These are phyloP conservation scores for Neodontobutis hainanensis DNA, from an alignment of 2,113 vertebrate genomes.

Conservation along the genomic window DNA sequence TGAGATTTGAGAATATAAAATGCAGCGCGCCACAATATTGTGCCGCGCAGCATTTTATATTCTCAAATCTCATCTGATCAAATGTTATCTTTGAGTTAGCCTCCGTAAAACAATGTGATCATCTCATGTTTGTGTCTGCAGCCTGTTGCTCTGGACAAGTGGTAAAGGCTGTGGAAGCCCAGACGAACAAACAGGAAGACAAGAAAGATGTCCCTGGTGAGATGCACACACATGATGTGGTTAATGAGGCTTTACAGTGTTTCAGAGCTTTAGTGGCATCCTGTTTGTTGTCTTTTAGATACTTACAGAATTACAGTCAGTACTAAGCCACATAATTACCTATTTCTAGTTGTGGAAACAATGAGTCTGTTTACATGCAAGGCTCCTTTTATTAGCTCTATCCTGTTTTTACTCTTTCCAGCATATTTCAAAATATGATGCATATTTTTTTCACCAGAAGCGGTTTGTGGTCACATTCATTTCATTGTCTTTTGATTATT, in stretches of 20 bases:
- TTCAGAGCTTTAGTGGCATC: slow-evolving; percentile 8
- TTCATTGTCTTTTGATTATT: neutral
- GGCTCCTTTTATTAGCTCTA: slow-evolving; percentile 15
- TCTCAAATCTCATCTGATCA: no score
- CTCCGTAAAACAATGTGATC: neutral
- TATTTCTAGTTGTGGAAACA: slow-evolving; percentile 10
- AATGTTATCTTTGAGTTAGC: no score
- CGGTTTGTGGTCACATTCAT: neutral
- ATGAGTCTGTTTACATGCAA: slow-evolving; percentile 19
- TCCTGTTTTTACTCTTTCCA: slow-evolving; percentile 17
- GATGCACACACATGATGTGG: slow-evolving; percentile 29
- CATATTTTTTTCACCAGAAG: neutral
- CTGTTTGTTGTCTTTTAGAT: slow-evolving; percentile 26
- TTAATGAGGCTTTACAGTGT: neutral
- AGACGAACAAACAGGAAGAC: slow-evolving; percentile 88
- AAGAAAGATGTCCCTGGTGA: slow-evolving; percentile 93
- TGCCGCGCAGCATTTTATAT: no score
- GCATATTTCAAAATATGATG: neutral
- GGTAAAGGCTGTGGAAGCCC: slow-evolving; percentile 88
- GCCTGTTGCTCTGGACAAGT: slow-evolving; percentile 92
- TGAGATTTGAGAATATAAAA: no score
- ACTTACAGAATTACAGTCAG: slow-evolving; percentile 1
- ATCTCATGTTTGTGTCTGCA: slow-evolving; percentile 61
- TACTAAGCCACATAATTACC: slow-evolving; percentile 3
- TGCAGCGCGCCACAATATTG: no score